Conservation (phyloP, 37 sponge, comb jelly and placozoan species). For the Chondrosia reniformis region DNA sequence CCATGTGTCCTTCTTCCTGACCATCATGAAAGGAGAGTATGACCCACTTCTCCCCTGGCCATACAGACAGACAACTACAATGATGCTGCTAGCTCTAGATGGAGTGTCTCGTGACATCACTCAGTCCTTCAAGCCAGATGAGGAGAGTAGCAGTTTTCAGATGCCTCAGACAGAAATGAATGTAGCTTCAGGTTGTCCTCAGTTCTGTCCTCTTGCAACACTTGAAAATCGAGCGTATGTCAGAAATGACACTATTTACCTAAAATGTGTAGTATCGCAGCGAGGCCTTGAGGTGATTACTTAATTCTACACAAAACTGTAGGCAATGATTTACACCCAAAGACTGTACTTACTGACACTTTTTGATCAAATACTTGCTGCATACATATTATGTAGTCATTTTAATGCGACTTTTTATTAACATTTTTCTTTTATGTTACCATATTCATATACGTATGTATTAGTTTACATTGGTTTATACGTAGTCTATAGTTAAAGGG, state of each 20-base stretch:
- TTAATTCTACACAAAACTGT: no score
- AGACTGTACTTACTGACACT: no score
- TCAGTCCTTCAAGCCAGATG: slow-evolving; percentile 72
- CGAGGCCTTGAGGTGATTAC: no score
- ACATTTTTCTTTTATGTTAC: no score
- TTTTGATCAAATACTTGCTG: no score
- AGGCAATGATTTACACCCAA: no score
- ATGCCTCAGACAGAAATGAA: slow-evolving; percentile 75
- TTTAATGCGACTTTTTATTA: no score
- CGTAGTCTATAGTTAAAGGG: no score
- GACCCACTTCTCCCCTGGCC: slow-evolving; percentile 85
- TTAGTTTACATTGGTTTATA: no score
- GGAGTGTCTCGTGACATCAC: slow-evolving; percentile 37
- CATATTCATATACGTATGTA: no score
- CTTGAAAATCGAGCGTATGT: slow-evolving; percentile 54
- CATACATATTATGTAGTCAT: no score
- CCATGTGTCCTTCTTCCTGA: slow-evolving; percentile 75
- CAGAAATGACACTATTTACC: slow-evolving; percentile 71
- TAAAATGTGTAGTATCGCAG: slow-evolving; percentile 42
- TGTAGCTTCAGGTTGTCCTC: slow-evolving; percentile 83
- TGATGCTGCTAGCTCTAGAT: slow-evolving; percentile 67
- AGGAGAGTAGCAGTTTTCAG: slow-evolving; percentile 52
- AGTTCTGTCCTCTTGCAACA: slow-evolving; percentile 65
- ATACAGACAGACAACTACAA: slow-evolving; percentile 63
- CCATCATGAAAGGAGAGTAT: slow-evolving; percentile 82